Evolutionary conservation across 2,888 invertebrate genomes (phyloP).

Genomic region (Cantharis rufa): DNA sequence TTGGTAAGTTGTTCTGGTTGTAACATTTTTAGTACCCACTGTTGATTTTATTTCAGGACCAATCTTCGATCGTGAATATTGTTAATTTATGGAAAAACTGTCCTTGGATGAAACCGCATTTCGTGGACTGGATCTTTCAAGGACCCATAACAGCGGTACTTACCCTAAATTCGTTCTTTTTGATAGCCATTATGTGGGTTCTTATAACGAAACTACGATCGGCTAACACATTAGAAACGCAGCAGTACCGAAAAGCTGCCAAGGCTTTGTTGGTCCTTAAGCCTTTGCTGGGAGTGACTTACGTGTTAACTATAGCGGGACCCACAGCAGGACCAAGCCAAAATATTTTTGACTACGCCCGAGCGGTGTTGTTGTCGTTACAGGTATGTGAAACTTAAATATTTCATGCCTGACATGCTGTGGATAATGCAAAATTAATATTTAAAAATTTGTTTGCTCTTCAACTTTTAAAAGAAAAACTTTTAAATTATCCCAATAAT

Average conservation of each 20-base stretch:
- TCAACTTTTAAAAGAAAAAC: not conserved
- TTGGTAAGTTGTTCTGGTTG: constrained; percentile 15
- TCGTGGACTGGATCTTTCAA: constrained; percentile 87
- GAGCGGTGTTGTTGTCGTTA: constrained; percentile 84
- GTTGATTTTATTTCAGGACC: constrained; percentile 9
- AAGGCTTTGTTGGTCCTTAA: constrained; percentile 90
- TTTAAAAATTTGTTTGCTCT: not conserved
- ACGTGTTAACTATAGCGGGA: constrained; percentile 81
- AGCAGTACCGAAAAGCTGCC: constrained; percentile 87
- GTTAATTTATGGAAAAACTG: constrained; percentile 50
- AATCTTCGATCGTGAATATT: constrained; percentile 2
- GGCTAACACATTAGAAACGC: constrained; percentile 86
- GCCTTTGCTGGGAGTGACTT: constrained; percentile 91
- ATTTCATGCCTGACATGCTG: not conserved
- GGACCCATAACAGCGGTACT: constrained; percentile 82
- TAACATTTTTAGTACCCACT: not conserved
- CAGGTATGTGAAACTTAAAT: constrained; percentile 72
- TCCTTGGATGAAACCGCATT: constrained; percentile 79
- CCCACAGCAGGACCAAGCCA: constrained; percentile 82
- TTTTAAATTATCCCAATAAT: not conserved
- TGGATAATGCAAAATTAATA: not conserved
- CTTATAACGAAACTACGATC: constrained; percentile 91
- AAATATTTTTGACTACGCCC: constrained; percentile 75
- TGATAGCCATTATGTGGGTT: constrained; percentile 88
- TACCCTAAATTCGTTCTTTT: constrained; percentile 79